phyloP scores from a whole-genome alignment of 1,140 invertebrate species.

The Diabrotica undecimpunctata region DNA sequence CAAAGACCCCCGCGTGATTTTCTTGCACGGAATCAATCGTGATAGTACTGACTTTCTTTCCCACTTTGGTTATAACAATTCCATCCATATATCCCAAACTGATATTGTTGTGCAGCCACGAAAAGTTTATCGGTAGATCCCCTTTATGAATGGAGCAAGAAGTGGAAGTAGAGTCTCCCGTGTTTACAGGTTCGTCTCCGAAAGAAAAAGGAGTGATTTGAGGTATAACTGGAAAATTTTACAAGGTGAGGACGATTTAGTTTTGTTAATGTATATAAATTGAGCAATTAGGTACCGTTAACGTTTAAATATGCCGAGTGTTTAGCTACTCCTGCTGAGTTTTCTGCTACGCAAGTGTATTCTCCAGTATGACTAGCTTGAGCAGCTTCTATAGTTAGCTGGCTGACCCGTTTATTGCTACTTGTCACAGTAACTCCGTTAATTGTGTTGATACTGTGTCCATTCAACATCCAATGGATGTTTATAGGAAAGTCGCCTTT shows the following conservation, averaged over 20 bases:
- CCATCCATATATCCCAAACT: constrained; percentile 32
- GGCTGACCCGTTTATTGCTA: constrained; percentile 55
- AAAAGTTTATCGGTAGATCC: constrained; percentile 59
- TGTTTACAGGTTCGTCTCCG: constrained; percentile 56
- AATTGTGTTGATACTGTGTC: constrained; percentile 41
- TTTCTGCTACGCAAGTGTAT: constrained; percentile 60
- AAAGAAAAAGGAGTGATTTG: constrained; percentile 60
- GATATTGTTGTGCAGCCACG: constrained; percentile 58
- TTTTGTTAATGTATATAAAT: background rate
- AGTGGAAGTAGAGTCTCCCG: constrained; percentile 58
- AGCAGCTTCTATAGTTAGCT: constrained; percentile 58
- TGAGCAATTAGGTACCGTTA: constrained; percentile 4
- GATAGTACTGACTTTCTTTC: constrained; percentile 44
- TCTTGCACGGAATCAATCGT: constrained; percentile 59
- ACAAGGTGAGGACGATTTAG: too few relatives aligned
- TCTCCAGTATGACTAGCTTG: constrained; percentile 58
- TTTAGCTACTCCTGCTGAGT: constrained; percentile 57
- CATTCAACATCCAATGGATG: constrained; percentile 61
- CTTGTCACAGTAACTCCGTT: constrained; percentile 47
- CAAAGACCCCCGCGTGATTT: constrained; percentile 69
- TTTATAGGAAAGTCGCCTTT: constrained; percentile 68
- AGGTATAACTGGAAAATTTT: constrained; percentile 55
- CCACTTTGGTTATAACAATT: constrained; percentile 32
- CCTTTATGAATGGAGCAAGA: constrained; percentile 61
- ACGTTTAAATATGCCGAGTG: constrained; percentile 57